phyloP scores from a whole-genome alignment of 2,888 invertebrate species.

The Achlya flavicornis region DNA sequence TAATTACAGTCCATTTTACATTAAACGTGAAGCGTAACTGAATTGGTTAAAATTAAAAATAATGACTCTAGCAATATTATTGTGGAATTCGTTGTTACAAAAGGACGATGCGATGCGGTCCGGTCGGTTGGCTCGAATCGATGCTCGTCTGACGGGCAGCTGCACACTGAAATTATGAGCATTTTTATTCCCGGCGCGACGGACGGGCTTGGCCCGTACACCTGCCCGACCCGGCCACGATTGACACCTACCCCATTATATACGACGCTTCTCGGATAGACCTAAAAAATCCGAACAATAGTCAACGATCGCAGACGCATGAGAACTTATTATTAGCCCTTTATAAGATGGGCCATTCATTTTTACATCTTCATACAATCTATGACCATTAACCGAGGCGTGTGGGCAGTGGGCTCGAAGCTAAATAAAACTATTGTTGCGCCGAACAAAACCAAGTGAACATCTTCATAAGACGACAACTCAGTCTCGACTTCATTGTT shows the following conservation, averaged over 20 bases:
- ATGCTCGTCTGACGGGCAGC: slow-evolving; percentile 78
- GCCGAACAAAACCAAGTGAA: slow-evolving; percentile 80
- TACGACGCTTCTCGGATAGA: slow-evolving; percentile 56
- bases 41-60: slow-evolving; percentile 62
- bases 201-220: slow-evolving; percentile 54
- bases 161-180: slow-evolving; percentile 81
- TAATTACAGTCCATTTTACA: slow-evolving; percentile 45
- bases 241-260: slow-evolving; percentile 83
- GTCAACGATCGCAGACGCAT: slow-evolving; percentile 74
- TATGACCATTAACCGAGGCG: slow-evolving; percentile 79
- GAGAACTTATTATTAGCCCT: slow-evolving; percentile 82
- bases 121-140: slow-evolving; percentile 59
- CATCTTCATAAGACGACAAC: slow-evolving; percentile 78
- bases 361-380: slow-evolving; percentile 82
- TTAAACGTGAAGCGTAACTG: slow-evolving; percentile 49
- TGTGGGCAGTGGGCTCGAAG: slow-evolving; percentile 81
- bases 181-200: slow-evolving; percentile 70
- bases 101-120: slow-evolving; percentile 60
- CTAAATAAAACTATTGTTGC: slow-evolving; percentile 83
- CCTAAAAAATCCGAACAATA: slow-evolving; percentile 76
- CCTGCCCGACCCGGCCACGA: slow-evolving; percentile 75
- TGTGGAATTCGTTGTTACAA: slow-evolving; percentile 72
- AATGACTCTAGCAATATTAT: slow-evolving; percentile 67
- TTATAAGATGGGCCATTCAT: slow-evolving; percentile 75
- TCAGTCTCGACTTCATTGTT: slow-evolving; percentile 66